Base-by-base conservation (phyloP, 2,797 vertebrate species). In the Sibirionetta formosa region DNA sequence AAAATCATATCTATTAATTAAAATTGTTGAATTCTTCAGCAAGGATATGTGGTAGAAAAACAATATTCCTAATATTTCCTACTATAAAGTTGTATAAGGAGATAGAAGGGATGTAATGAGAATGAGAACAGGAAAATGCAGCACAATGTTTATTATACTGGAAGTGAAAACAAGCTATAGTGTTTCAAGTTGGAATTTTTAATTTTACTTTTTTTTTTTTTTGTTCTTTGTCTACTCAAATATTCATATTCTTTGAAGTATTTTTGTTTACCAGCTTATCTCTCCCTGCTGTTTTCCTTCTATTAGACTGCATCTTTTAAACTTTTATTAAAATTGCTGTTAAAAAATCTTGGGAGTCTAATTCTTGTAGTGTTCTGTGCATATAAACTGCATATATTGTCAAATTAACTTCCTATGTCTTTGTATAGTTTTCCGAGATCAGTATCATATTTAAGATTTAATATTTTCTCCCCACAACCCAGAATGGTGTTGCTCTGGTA, bases 351-450 rank as follows among this genome's bases (percentile, higher is more conserved):
- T 88, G 29, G 22, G 38, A 91, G 17, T 68, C 12, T 71, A 68
- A 64, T 90, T 90, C 23, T 86, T 70, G 5, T n/a, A 69, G 69
- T 69, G 36, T 50, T 48, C 18, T 71, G 38, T 46, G 68, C 61
- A 54, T 9, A 71, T 56, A 86, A 84, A 18, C 7, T 58, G 14
- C 11, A 64, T 26, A 14, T 22, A 33, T 77, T 89, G 57, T 89
- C 22, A 13, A 80, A 58, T 36, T n/a, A 66, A 20, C 16, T 65
- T 76, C 35, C 18, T 56, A 16, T 23, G 22, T 60, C 38, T 81
- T 76, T 86, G 85, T 48, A 51, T 71, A 42, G 70, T 91, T 96
- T 96, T 94, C 44, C 44, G 77, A 94, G 94, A 91, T 33, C 7
- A 71, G 5, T 11, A 27, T 35, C 14, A 3, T 64, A 13, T 83